Evolutionary conservation across 2,888 invertebrate species (phyloP), one percentile per base, ranked within the genome.

Genomic region (Drosophila kambysellisi): DNA sequence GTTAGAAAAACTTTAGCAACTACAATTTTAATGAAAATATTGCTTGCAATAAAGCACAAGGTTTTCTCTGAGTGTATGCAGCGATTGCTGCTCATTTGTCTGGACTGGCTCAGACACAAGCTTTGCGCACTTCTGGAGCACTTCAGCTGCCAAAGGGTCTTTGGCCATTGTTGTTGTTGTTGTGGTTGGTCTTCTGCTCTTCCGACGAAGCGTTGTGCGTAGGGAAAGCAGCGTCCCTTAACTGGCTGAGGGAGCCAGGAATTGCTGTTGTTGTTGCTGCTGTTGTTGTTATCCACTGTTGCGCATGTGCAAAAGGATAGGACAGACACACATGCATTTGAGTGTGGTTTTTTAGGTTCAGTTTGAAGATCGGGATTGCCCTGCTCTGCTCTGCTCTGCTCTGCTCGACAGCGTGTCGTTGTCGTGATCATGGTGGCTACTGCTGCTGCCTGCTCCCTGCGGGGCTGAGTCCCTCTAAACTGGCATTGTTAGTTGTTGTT

Each of bases 61-160:
- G 11, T 56, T 81, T 81, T 78, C 48, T 57, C 60, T 30, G 60
- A 72, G 82, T 83, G 82, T 51, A 71, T 58, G 57, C 64, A 37
- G 56, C 68, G 70, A 52, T 68, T 57, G 85, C 88, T 87, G 89
- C 83, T 85, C 86, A 88, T 87, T 89, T 86, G 89, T 89, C 86
- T 89, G 85, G 75, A 77, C 61, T 58, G 73, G 74, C 88, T 85
- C 78, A 88, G 87, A 88, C 88, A 77, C 82, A 89, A 88, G 88
- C 81, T 83, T 82, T 86, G 90, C 87, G 90, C 88, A 88, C 87
- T 88, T 88, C 79, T 88, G 88, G 83, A 89, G 90, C 88, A 88
- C 87, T 88, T 89, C 75, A 83, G 83, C 79, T 85, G 88, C 86
- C 86, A 79, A 67, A 65, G 73, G 70, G 58, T 33, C 37, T 46